Base-by-base conservation (phyloP, 1,140 invertebrate species). In the Dreissena polymorpha region DNA sequence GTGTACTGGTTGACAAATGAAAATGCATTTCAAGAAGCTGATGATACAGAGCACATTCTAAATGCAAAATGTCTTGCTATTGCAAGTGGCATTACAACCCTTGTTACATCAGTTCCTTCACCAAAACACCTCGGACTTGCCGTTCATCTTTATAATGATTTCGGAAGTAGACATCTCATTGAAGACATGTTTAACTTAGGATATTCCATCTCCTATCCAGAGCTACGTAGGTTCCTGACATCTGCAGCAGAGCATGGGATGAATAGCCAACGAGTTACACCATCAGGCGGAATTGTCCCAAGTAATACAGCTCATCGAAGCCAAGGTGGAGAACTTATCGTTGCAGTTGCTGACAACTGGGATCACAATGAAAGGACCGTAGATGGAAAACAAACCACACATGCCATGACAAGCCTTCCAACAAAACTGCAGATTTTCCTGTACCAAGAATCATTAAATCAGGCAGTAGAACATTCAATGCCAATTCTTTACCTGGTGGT, bases 321-420 rank as follows among this genome's bases (percentile, higher is more conserved):
- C 21, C 14, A 51, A 25, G 27, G 64, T 12, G 76, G 50, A 12
- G 16, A 70, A 10, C 6, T 49, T 18, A 57, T 79, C 10, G 63
- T 83, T 16, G 72, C 49, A 67, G 80, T 21, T 7, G 71, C 25
- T 18, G 64, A 75, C 50, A 83, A 75, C 55, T 75, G 63, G 80
- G 71, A 83, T 23, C 71, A 76, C 50, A 57, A 76, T 83, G 80
- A 83, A 55, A 75, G 63, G 60, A 83, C 70, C 10, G 13, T 68
- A n/a, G 65, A 76, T 68, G 80, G 63, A 12, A 83, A 83, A 68
- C 25, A 64, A 57, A 83, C 80, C 0, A 75, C 63, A 39, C 80
- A 83, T 83, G 80, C 71, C 18, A 83, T 83, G 79, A 82, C 79
- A 10, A 74, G 51, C 55, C 63, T 82, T 27, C 79, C 21, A 23